Evolutionary conservation across 2,888 invertebrate genomes (phyloP).

Genomic region (Sesamia inferens): DNA sequence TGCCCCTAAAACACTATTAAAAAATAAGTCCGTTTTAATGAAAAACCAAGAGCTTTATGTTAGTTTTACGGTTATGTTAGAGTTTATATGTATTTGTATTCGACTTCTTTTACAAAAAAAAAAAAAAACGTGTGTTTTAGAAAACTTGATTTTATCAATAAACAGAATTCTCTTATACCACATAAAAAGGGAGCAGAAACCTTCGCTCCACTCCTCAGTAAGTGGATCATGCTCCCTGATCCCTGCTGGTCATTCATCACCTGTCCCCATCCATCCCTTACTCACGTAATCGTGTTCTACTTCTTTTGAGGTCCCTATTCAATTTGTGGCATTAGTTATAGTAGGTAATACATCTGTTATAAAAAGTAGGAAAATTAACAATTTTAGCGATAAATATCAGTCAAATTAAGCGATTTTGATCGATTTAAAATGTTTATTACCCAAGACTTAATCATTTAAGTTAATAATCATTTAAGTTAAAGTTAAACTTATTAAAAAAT

Average conservation of each 20-base stretch:
- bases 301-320: neutral
- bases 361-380: neutral
- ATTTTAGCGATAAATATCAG: neutral
- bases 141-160: neutral
- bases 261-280: constrained; percentile 24
- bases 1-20: neutral
- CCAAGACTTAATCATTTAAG: neutral
- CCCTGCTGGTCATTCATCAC: constrained; percentile 31
- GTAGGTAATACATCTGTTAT: neutral
- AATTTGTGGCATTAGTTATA: neutral
- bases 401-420: neutral
- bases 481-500: neutral
- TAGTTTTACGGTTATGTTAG: neutral
- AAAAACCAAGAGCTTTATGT: neutral
- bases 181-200: neutral
- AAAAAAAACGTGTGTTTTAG: too few relatives aligned
- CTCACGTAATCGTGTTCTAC: neutral
- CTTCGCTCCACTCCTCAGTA: neutral
- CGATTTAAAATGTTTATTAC: neutral
- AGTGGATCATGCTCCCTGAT: constrained; percentile 2
- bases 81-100: neutral
- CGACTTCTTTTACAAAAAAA: neutral
- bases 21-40: neutral
- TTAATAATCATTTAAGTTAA: neutral
- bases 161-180: neutral